Conservation (phyloP, 2,113 vertebrate species). For the Salminus brasiliensis region DNA sequence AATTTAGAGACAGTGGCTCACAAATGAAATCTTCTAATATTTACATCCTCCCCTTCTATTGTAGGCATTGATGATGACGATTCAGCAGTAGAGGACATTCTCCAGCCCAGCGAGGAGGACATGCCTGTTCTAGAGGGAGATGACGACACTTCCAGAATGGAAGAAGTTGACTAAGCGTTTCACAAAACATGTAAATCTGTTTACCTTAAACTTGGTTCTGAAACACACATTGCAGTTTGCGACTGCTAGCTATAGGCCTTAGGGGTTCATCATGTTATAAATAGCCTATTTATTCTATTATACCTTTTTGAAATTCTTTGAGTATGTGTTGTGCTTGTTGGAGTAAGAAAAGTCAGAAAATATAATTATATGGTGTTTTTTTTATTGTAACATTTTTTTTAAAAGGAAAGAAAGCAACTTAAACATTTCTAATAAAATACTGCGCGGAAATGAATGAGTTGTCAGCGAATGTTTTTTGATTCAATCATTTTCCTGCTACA, state of each 20-base stretch:
- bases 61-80: slow-evolving; percentile 82
- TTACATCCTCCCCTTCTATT: slow-evolving; percentile 7
- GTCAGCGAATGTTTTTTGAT: background rate
- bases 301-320: slow-evolving; percentile 70
- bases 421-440: slow-evolving; percentile 54
- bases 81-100: slow-evolving; percentile 71
- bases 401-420: slow-evolving; percentile 23
- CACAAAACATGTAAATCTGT: slow-evolving; percentile 14
- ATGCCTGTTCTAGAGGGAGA: slow-evolving; percentile 83
- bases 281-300: background rate
- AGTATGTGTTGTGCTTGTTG: slow-evolving; percentile 41
- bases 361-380: slow-evolving; percentile 6
- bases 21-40: background rate
- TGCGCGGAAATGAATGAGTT: background rate
- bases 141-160: slow-evolving; percentile 83
- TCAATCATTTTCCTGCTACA: too few relatives aligned
- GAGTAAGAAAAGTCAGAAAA: slow-evolving; percentile 65
- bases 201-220: slow-evolving; percentile 15
- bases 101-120: slow-evolving; percentile 75
- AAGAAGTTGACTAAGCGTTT: slow-evolving; percentile 77
- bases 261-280: slow-evolving; percentile 13
- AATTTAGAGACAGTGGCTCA: too few relatives aligned
- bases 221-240: slow-evolving; percentile 21
- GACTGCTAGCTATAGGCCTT: slow-evolving; percentile 28
- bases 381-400: slow-evolving; percentile 29